phyloP scores from a whole-genome alignment of 2,113 vertebrate genomes.

The Picathartes gymnocephalus region DNA sequence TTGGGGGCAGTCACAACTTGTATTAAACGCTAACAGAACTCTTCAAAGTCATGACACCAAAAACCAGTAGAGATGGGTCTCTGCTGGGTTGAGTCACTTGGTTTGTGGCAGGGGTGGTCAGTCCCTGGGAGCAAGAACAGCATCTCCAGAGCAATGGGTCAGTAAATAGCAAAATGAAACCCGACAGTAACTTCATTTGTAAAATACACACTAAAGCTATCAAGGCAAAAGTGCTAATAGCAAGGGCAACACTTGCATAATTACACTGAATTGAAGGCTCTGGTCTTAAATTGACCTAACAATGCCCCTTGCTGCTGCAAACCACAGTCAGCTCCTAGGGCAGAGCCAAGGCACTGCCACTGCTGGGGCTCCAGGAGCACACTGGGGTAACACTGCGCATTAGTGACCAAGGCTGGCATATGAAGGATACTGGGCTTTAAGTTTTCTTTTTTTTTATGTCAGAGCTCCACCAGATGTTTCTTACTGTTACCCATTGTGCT shows the following conservation, averaged over 20 bases:
- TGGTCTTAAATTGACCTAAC: slow-evolving; percentile 44
- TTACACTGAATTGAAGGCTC: slow-evolving; percentile 61
- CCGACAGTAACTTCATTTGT: slow-evolving; percentile 57
- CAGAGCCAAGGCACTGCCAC: neutral
- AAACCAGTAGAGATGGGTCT: neutral
- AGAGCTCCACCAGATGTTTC: neutral
- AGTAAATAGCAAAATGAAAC: slow-evolving; percentile 29
- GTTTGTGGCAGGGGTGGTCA: neutral
- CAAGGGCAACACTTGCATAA: slow-evolving; percentile 64
- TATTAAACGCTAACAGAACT: neutral
- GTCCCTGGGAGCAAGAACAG: neutral
- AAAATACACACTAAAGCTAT: neutral
- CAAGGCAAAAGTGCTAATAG: neutral
- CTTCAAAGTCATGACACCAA: neutral
- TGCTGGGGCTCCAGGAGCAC: neutral
- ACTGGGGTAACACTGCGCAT: neutral
- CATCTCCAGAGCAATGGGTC: neutral
- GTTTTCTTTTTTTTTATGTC: neutral
- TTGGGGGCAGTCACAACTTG: neutral
- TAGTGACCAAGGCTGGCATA: neutral
- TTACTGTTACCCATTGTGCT: no score
- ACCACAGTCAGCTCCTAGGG: neutral
- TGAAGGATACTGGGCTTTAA: rapidly evolving
- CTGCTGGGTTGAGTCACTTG: neutral
- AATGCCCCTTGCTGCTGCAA: slow-evolving; percentile 6